Evolutionary conservation across 2,797 vertebrate genomes (phyloP), one percentile per base, ranked within the genome.

Genomic region (Hafferia zeledoni): DNA sequence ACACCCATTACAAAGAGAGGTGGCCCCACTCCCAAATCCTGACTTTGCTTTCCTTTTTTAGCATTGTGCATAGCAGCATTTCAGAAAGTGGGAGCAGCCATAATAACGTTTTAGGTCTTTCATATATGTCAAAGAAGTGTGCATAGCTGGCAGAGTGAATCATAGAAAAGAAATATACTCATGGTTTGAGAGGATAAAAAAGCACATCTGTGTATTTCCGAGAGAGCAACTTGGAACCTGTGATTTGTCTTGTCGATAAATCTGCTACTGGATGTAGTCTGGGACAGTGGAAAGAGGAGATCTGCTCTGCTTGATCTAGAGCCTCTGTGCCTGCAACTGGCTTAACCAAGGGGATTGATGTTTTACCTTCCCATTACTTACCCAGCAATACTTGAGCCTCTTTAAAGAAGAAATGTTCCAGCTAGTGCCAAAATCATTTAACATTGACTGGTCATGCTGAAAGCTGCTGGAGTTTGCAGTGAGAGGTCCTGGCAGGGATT

Each of bases 191-290:
- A 77, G 63, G 53, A 71, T 39, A 24, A 56, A 83, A 78, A 89
- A 77, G 10, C 76, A 27, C n/a, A 71, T 91, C 69, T 30, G 16
- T 1, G 6, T 81, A 37, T 78, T 88, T 81, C 64, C 68, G 55
- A 59, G 79, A 53, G 69, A 86, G 46, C 1, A 0, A 30, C 65
- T 78, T 4, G 0, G 53, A 87, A 72, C 43, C 76, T 71, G 22
- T 6, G 49, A 65, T 96, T 91, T 93, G 49, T 92, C 82, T 94
- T 30, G 71, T 49, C 7, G 20, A 52, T 86, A 81, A 88, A 93
- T 25, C 71, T 68, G 65, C 80, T 89, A 1, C 75, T 80, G 83
- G 44, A 8, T 64, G 17, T 24, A 17, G 64, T 67, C 49, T 74
- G 72, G 49, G 50, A 18, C 28, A 60, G 35, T 35, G 57, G 60